Evolutionary conservation across 2,113 vertebrate genomes (phyloP).

Genomic region (Sminthopsis crassicaudata): DNA sequence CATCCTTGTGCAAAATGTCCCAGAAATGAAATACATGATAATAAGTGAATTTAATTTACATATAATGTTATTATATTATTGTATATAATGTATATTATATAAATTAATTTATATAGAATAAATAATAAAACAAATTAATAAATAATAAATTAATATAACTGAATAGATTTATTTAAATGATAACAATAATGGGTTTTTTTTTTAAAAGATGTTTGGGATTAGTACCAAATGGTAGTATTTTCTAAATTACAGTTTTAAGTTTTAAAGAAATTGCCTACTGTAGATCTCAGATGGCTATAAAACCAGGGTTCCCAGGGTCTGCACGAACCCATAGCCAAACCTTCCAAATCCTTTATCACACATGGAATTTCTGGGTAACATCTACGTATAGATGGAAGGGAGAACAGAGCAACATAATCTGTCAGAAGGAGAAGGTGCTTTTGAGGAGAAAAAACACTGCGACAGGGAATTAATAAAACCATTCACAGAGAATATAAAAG

Average conservation of each 20-base stretch:
- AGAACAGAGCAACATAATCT: no score
- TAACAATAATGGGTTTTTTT: not conserved
- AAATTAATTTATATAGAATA: no score
- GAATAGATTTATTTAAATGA: not conserved
- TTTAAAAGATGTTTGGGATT: not conserved
- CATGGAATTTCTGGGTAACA: not conserved
- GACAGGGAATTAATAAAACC: not conserved
- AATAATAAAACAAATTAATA: no score
- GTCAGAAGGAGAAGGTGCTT: fast-evolving
- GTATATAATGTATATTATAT: no score
- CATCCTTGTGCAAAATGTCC: not conserved
- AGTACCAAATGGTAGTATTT: not conserved
- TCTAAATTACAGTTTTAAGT: not conserved
- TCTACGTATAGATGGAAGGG: fast-evolving
- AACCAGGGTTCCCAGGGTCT: not conserved
- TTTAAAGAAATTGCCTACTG: not conserved
- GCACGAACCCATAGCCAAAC: not conserved
- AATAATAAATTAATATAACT: no score
- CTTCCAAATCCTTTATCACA: not conserved
- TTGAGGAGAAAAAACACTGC: no score
- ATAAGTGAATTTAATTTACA: not conserved
- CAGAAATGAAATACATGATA: not conserved
- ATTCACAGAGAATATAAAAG: not conserved
- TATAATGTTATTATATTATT: no score
- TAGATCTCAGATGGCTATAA: not conserved